Base-by-base conservation (phyloP, 2,113 vertebrate genomes). In the Raja brachyura region DNA sequence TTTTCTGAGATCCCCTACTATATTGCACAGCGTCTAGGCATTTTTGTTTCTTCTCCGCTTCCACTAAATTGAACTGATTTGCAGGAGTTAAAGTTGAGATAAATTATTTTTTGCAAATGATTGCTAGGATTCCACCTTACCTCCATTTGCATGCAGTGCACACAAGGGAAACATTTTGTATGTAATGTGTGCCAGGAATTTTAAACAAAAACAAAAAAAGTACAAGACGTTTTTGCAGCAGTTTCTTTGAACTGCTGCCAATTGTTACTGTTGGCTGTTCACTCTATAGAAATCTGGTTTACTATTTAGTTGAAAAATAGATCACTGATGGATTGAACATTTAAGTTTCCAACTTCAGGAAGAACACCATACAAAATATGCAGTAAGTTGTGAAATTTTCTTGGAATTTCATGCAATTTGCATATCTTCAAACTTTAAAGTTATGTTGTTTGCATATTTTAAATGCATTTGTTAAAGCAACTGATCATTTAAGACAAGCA, bases 121-220 rank as follows among this genome's bases (percentile, higher is more conserved):
- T 86, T 63, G 16, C 56, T 86, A 16, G 59, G 25, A 11, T 31
- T 31, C 56, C 48, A 83, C 7, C 48, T 28, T 86, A 7, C 28
- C 56, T 86, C 83, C 61, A 63, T 86, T 86, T 86, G 56, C 31
- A 63, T 86, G 59, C 59, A 86, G 31, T 11, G 14, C 1, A 14
- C 59, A 86, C 31, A 5, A 56, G 6, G 28, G 59, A 86, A 86
- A 31, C 83, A 63, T 63, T 86, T 86, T 86, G 10, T 86, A 31
- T 86, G 61, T 16, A 31, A 59, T 31, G 13, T 86, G 25, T 86
- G 56, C 83, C 83, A 86, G 56, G 59, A 63, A 86, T 86, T 86
- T 86, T 86, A 86, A 86, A 63, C 59, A 86, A 59, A 86, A 86
- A 61, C 59, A 31, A 86, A 86, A 61, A 85, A n/a, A 86, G 28